Evolutionary conservation across 1,140 invertebrate species (phyloP), one percentile per base, ranked within the genome.

Genomic region (Scaptomyza graminum): DNA sequence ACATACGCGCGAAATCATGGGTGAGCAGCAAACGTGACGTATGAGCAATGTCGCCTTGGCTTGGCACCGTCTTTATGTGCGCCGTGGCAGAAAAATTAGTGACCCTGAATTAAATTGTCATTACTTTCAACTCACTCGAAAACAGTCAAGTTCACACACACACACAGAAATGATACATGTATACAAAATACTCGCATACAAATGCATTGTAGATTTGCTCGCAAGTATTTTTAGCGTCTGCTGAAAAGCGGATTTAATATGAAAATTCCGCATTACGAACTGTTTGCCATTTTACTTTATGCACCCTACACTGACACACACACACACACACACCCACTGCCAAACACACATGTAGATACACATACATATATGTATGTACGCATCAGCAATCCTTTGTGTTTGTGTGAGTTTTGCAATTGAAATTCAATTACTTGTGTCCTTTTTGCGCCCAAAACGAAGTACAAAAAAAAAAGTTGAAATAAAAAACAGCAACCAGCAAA

Each of bases 51-150:
- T 69, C 55, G 52, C 57, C 54, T 59, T 34, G 54, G 13, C 28
- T 64, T 70, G 49, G 22, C 46, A 54, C 59, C 63, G 73, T 80
- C 74, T 87, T 77, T 75, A 71, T 82, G 87, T 90, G 81, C 76
- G 75, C 74, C 79, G 72, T 70, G 81, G 76, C 81, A 79, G 87
- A 87, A 90, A 90, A 90, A 90, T 90, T 87, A 90, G 85, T 90
- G 85, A 90, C 85, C 85, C 85, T 90, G 85, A 90, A 90, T 90
- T 87, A 87, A 90, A 79, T 88, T 76, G 79, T 81, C 85, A 90
- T 90, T 90, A 90, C 79, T 82, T 73, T 90, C 57, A 87, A 87
- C 87, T 88, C 79, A 83, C 79, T 87, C 83, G 83, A 87, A 88
- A 82, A 83, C 79, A 79, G 74, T 62, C 75, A 78, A 52, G 66